These are phyloP conservation scores for Vanessa atalanta DNA, from an alignment of 1,140 invertebrate species.

Conservation along the genomic window DNA sequence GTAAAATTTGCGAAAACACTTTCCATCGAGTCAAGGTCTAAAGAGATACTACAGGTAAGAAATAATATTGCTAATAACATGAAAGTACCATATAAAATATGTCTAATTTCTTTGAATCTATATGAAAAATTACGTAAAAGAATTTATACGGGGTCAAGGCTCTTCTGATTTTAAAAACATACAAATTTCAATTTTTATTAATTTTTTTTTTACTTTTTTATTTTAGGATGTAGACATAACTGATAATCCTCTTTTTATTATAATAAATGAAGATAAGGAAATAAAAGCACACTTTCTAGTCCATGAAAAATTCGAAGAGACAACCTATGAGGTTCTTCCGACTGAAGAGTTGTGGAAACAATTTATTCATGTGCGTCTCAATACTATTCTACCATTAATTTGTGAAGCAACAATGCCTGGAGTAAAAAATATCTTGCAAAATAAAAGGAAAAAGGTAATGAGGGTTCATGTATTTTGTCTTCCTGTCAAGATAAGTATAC, in stretches of 20 bases:
- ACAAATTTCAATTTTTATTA: too few relatives aligned
- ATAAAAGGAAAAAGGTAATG: conserved; percentile 81
- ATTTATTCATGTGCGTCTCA: conserved; percentile 84
- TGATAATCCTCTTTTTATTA: conserved; percentile 87
- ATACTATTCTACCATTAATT: conserved; percentile 80
- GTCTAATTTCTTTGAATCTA: too few relatives aligned
- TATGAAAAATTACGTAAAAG: too few relatives aligned
- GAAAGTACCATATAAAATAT: too few relatives aligned
- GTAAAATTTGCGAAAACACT: conserved; percentile 83
- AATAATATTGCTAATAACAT: background rate
- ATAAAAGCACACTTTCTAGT: conserved; percentile 85
- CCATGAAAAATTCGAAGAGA: conserved; percentile 86
- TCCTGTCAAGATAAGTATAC: too few relatives aligned
- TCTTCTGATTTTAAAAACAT: background rate
- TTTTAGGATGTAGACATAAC: conserved; percentile 87
- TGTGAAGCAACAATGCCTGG: conserved; percentile 80
- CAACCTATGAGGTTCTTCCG: conserved; percentile 83
- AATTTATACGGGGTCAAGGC: too few relatives aligned
- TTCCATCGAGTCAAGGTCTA: conserved; percentile 79
- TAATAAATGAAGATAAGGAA: conserved; percentile 81
- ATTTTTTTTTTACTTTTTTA: background rate
- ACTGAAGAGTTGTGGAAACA: conserved; percentile 83
- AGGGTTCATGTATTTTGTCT: background rate
- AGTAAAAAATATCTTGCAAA: conserved; percentile 81
- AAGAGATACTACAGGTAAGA: conserved; percentile 83